phyloP scores from a whole-genome alignment of 35 echinoderm and acorn worm genomes.

The Ophiothrix spiculata region DNA sequence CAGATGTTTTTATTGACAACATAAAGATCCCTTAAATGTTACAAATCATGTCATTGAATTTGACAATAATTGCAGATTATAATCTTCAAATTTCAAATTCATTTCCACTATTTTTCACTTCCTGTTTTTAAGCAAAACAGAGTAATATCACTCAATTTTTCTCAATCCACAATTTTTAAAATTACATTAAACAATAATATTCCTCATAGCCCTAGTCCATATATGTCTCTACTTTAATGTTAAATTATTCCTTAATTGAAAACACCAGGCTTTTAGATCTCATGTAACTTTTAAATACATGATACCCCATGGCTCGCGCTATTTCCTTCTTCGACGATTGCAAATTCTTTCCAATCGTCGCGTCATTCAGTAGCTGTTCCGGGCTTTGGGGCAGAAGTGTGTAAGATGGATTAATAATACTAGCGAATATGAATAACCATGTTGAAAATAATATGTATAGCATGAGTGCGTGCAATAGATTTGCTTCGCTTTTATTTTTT shows the following conservation, averaged over 20 bases:
- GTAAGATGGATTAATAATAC: slow-evolving; percentile 5
- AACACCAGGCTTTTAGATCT: slow-evolving; percentile 11
- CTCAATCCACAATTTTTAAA: background rate
- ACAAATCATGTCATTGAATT: too few relatives aligned
- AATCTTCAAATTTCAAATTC: background rate
- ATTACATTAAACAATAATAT: background rate
- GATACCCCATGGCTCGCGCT: background rate
- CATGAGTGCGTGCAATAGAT: slow-evolving; percentile 2
- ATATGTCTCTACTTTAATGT: slow-evolving; percentile 7
- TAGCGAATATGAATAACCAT: background rate
- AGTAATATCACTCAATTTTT: background rate
- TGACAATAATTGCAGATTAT: background rate
- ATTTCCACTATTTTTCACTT: background rate
- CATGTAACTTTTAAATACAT: background rate
- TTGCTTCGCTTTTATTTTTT: background rate
- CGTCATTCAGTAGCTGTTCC: background rate
- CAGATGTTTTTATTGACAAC: too few relatives aligned
- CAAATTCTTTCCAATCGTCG: background rate
- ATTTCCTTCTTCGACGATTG: background rate
- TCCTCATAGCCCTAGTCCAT: background rate
- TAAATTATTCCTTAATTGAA: slow-evolving; percentile 7
- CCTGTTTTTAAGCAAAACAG: background rate
- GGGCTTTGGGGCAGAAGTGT: background rate
- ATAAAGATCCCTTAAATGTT: background rate
- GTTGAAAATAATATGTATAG: slow-evolving; percentile 11